Percentiles rank a stretch among this genome's conserved stretches.
These are phyloP conservation scores for Betta splendens DNA, from an alignment of 2,797 vertebrate genomes.

Conservation along the genomic window DNA sequence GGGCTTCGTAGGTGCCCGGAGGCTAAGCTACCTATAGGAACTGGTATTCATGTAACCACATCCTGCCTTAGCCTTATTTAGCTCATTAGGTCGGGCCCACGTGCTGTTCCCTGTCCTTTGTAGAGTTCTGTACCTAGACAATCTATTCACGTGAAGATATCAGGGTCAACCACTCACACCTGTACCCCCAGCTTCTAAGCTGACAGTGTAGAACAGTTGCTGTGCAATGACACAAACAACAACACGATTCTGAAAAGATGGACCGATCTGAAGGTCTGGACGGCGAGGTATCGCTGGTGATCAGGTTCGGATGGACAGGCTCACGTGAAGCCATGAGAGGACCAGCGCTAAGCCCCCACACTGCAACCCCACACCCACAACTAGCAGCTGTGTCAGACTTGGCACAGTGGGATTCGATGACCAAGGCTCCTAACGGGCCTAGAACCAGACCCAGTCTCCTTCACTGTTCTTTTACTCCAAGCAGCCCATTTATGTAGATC, in stretches of 20 bases:
- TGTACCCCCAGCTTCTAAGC: conserved; percentile 8
- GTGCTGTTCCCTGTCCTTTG: conserved; percentile 1
- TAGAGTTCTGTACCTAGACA: conserved; percentile 22
- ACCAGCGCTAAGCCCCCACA: neutral
- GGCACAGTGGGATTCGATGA: neutral
- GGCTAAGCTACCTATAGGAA: conserved; percentile 45
- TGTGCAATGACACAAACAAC: conserved; percentile 13
- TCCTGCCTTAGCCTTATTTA: conserved; percentile 56
- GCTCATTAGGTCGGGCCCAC: conserved; percentile 17
- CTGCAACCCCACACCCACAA: neutral
- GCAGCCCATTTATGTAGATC: neutral
- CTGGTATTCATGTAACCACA: conserved; percentile 40
- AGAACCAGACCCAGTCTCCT: neutral
- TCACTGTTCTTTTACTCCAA: conserved; percentile 28
- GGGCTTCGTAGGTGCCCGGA: conserved; percentile 20
- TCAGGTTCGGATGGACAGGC: conserved; percentile 2
- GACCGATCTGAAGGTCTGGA: conserved; percentile 1
- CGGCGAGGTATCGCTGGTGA: conserved; percentile 21
- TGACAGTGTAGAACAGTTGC: conserved; percentile 7
- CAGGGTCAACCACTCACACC: conserved; percentile 31
- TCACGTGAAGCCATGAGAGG: conserved; percentile 5
- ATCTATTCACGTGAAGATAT: conserved; percentile 23
- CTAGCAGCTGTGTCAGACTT: conserved; percentile 5
- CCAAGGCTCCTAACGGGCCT: neutral
- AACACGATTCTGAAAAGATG: conserved; percentile 7